A percentile compares a stretch with the other conserved stretches of the same genome.
phyloP scores from a whole-genome alignment of 1,140 invertebrate species.

The Geopemphigus sp. region DNA sequence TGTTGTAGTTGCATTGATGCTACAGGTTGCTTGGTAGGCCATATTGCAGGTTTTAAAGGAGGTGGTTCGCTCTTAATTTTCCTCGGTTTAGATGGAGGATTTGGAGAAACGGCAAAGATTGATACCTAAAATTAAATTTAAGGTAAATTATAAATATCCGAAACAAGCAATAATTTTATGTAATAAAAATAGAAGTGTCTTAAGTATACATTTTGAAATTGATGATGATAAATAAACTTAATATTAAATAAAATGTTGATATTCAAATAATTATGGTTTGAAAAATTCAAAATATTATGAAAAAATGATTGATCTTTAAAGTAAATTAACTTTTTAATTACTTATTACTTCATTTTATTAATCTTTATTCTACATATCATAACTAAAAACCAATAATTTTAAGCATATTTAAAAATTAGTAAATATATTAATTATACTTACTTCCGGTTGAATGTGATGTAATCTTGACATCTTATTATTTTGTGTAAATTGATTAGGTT shows the following conservation, averaged over 20 bases:
- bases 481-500: slow-evolving; percentile 1
- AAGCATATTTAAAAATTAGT: neutral
- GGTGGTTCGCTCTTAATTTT: slow-evolving; percentile 38
- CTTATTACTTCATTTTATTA: no score
- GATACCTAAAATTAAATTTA: slow-evolving; percentile 33
- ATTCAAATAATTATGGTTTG: neutral
- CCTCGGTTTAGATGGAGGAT: slow-evolving; percentile 17
- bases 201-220: no score
- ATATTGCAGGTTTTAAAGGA: slow-evolving; percentile 40
- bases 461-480: slow-evolving; percentile 39
- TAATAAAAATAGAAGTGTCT: no score
- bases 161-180: no score
- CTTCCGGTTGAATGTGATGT: slow-evolving; percentile 49
- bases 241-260: neutral
- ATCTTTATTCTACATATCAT: no score
- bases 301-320: no score
- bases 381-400: no score
- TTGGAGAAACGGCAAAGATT: slow-evolving; percentile 48
- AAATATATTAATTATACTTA: neutral
- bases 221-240: no score
- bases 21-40: slow-evolving; percentile 26
- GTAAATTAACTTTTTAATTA: no score
- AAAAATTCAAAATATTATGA: no score
- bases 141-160: neutral
- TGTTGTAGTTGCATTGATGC: slow-evolving; percentile 45